These are phyloP conservation scores for Nomada hirtipes DNA, from an alignment of 2,888 invertebrate species.

Conservation along the genomic window DNA sequence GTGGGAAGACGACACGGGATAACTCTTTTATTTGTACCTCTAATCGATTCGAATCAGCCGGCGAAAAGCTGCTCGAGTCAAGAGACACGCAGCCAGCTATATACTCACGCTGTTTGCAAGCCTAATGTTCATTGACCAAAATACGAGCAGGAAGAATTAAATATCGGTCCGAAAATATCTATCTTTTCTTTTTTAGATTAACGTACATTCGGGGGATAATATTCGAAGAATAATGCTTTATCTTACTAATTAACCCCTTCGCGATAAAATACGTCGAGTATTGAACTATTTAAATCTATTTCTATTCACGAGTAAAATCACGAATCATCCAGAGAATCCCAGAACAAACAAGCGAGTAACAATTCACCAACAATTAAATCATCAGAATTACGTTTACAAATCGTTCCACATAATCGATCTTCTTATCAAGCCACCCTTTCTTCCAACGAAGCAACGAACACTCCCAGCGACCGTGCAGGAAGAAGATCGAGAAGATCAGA, in stretches of 20 bases:
- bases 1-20: conserved; percentile 69
- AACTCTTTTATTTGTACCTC: conserved; percentile 59
- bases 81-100: conserved; percentile 32
- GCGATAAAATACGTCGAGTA: too few relatives aligned
- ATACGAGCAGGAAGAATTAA: too few relatives aligned
- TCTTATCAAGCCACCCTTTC: background rate
- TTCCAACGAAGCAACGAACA: conserved; percentile 31
- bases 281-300: too few relatives aligned
- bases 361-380: background rate
- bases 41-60: conserved; percentile 67
- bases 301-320: too few relatives aligned
- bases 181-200: too few relatives aligned
- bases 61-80: conserved; percentile 17
- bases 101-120: conserved; percentile 6
- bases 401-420: background rate
- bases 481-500: conserved; percentile 26
- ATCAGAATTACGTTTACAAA: background rate
- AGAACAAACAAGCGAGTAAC: background rate
- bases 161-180: too few relatives aligned
- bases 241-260: too few relatives aligned
- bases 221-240: too few relatives aligned
- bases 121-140: background rate
- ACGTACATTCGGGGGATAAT: too few relatives aligned
- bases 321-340: background rate
- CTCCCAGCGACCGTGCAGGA: background rate